phyloP scores from a whole-genome alignment of 2,113 vertebrate genomes.

The Anoplopoma fimbria region DNA sequence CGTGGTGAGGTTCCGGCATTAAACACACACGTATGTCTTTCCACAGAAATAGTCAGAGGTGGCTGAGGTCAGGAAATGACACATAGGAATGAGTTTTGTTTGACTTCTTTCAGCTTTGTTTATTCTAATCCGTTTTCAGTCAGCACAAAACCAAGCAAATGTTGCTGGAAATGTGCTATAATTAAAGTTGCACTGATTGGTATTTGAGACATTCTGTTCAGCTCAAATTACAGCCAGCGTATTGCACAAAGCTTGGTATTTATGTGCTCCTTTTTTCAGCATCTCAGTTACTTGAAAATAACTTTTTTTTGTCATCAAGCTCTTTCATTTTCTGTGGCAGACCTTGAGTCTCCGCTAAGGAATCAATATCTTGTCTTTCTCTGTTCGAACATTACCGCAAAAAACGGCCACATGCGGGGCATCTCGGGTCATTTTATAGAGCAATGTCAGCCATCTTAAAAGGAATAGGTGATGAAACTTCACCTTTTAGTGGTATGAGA shows the following conservation, averaged over 20 bases:
- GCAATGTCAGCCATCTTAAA: not conserved
- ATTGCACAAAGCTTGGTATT: constrained; percentile 40
- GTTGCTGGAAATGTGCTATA: constrained; percentile 44
- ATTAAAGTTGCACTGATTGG: constrained; percentile 54
- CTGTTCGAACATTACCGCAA: constrained; percentile 8
- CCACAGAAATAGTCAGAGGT: constrained; percentile 31
- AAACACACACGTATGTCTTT: constrained; percentile 54
- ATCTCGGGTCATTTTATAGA: constrained; percentile 8
- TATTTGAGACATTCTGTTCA: constrained; percentile 57
- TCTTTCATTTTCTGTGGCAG: constrained; percentile 27
- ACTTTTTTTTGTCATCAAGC: constrained; percentile 26
- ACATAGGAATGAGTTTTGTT: constrained; percentile 22
- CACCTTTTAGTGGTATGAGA: not conserved
- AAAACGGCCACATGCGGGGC: not conserved
- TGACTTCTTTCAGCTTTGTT: constrained; percentile 37
- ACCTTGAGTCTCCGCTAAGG: constrained; percentile 32
- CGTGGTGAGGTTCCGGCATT: constrained; percentile 30
- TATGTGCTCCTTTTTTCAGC: constrained; percentile 19
- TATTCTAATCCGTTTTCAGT: constrained; percentile 18
- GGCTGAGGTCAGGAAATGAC: constrained; percentile 44
- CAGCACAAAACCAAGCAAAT: constrained; percentile 18
- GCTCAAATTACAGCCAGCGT: constrained; percentile 43
- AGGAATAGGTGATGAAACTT: not conserved
- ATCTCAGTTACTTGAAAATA: constrained; percentile 8
- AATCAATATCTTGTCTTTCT: constrained; percentile 39